Conservation (phyloP, 1,140 invertebrate species). For the Zophobas atratus region DNA sequence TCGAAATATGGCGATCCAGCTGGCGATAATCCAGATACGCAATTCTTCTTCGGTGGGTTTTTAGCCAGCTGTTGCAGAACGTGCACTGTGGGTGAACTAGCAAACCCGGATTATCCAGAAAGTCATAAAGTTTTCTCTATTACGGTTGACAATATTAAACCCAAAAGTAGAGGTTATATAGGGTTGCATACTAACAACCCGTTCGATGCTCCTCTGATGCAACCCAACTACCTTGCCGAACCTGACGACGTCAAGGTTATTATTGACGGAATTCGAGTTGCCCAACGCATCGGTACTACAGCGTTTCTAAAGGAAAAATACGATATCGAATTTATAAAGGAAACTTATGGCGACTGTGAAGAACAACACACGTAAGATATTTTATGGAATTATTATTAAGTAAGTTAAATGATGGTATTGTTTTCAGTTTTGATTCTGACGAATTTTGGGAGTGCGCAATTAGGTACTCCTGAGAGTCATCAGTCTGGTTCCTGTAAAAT, state of each 20-base stretch:
- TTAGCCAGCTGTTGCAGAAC: conserved; percentile 73
- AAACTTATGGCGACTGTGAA: conserved; percentile 42
- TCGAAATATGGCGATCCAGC: conserved; percentile 70
- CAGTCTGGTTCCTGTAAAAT: conserved; percentile 87
- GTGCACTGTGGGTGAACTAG: conserved; percentile 67
- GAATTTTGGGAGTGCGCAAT: conserved; percentile 86
- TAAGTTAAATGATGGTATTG: no score
- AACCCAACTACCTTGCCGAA: conserved; percentile 70
- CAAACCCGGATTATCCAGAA: conserved; percentile 69
- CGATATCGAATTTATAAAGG: conserved; percentile 73
- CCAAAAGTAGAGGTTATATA: conserved; percentile 49
- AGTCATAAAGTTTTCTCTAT: conserved; percentile 48
- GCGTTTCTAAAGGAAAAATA: conserved; percentile 58
- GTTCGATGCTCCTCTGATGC: conserved; percentile 70
- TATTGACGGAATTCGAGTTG: conserved; percentile 62
- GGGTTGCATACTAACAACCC: conserved; percentile 69
- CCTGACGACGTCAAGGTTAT: conserved; percentile 64
- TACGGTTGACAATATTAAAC: conserved; percentile 40
- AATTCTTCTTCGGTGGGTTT: conserved; percentile 78
- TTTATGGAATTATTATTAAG: no score
- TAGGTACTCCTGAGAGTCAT: conserved; percentile 82
- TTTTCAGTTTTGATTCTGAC: conserved; percentile 77
- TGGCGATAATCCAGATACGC: conserved; percentile 73
- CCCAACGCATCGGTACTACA: conserved; percentile 52
- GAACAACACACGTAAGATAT: background rate